A percentile compares a stretch with the other conserved stretches of the same genome.
phyloP scores from a whole-genome alignment of 1,140 invertebrate species.

The Drosophila melanica region DNA sequence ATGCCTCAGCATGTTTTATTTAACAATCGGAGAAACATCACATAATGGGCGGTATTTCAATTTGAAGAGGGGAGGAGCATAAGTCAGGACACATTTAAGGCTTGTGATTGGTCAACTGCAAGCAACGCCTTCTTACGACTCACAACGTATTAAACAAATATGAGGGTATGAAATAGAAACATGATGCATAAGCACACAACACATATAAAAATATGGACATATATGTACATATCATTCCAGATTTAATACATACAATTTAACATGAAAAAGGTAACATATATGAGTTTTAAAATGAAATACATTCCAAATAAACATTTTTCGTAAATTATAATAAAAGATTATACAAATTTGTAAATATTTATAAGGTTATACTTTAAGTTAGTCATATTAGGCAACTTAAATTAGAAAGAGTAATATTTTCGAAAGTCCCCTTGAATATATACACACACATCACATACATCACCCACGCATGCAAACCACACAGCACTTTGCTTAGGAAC shows the following conservation, averaged over 20 bases:
- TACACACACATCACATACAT: too few species aligned
- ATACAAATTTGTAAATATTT: too few species aligned
- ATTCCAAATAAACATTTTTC: neutral
- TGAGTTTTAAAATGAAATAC: neutral
- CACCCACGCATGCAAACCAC: too few species aligned
- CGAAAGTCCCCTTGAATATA: too few species aligned
- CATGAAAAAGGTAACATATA: constrained; percentile 1
- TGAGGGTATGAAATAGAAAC: constrained; percentile 46
- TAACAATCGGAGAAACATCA: constrained; percentile 9
- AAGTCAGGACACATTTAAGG: neutral
- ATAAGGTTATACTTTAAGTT: too few species aligned
- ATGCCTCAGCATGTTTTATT: constrained; percentile 28
- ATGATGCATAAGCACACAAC: constrained; percentile 36
- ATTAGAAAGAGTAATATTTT: too few species aligned
- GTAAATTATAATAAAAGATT: neutral
- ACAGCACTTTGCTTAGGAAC: too few species aligned
- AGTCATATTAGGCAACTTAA: too few species aligned
- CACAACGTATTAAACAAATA: constrained; percentile 27
- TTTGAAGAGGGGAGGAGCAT: constrained; percentile 29
- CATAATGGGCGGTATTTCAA: constrained; percentile 9
- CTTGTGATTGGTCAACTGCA: constrained; percentile 32
- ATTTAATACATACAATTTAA: constrained; percentile 35
- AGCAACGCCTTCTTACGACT: constrained; percentile 32
- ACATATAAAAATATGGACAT: constrained; percentile 21
- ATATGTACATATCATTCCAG: constrained; percentile 5